Percentiles rank a stretch among this genome's conserved stretches.
These are phyloP conservation scores for Hippocampus zosterae DNA, from an alignment of 2,113 vertebrate species.

Conservation along the genomic window DNA sequence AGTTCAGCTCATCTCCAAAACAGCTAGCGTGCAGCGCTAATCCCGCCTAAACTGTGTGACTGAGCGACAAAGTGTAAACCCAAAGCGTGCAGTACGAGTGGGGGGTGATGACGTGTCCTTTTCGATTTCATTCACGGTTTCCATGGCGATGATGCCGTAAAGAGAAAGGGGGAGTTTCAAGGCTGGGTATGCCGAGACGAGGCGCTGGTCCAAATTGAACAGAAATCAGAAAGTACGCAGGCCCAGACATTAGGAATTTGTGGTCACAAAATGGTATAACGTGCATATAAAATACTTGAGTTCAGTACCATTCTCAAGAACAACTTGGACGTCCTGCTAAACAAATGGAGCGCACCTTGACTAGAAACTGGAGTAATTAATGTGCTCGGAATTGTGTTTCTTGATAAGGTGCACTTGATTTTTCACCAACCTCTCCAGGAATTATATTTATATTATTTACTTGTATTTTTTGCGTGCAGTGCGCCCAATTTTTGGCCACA, in stretches of 20 bases:
- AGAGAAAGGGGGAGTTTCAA: neutral
- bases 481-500: too few relatives aligned
- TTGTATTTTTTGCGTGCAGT: too few relatives aligned
- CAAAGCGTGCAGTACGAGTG: conserved; percentile 26
- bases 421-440: too few relatives aligned
- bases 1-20: conserved; percentile 60
- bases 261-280: too few relatives aligned
- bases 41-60: conserved; percentile 56
- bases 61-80: conserved; percentile 55
- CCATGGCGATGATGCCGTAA: conserved; percentile 6
- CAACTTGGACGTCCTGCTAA: neutral
- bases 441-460: too few relatives aligned
- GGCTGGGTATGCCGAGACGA: neutral
- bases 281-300: too few relatives aligned
- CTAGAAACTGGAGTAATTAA: too few relatives aligned
- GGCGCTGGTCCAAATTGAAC: neutral
- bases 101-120: conserved; percentile 39
- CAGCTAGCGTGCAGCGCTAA: conserved; percentile 52
- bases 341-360: too few relatives aligned
- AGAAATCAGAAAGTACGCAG: neutral
- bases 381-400: too few relatives aligned
- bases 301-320: too few relatives aligned
- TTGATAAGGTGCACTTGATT: too few relatives aligned
- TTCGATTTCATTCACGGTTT: conserved; percentile 34
- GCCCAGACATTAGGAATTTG: neutral